phyloP scores from a whole-genome alignment of 2,113 vertebrate species.

The Pithys albifrons region DNA sequence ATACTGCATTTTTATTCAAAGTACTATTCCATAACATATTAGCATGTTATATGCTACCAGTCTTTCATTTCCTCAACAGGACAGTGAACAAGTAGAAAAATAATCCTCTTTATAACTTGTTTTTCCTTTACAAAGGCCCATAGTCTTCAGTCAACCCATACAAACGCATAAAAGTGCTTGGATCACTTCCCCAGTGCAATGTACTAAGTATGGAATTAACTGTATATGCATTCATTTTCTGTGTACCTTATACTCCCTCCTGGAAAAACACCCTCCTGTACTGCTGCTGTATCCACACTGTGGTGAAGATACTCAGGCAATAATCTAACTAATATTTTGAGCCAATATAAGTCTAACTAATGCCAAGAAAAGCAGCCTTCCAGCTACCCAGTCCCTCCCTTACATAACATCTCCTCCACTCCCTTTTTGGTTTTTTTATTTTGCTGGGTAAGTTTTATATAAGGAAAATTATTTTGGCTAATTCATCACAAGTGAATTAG shows the following conservation, averaged over 20 bases:
- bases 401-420: no score
- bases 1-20: background rate
- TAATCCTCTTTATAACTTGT: background rate
- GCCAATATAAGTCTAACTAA: background rate
- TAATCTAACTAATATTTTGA: background rate
- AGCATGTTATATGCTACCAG: background rate
- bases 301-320: background rate
- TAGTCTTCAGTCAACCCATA: background rate
- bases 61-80: background rate
- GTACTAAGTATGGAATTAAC: background rate
- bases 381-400: background rate
- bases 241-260: background rate
- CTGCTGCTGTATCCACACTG: background rate
- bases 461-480: background rate
- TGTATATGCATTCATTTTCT: background rate
- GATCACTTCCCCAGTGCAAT: background rate
- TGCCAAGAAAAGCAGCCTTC: background rate
- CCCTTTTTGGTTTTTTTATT: background rate
- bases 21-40: background rate
- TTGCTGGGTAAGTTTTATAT: background rate
- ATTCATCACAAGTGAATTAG: background rate
- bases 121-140: background rate
- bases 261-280: background rate
- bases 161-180: background rate
- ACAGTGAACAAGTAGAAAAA: background rate